These are phyloP conservation scores for Phenganax subtilis DNA, from an alignment of 92 coral and sea anemone species.

Conservation along the genomic window DNA sequence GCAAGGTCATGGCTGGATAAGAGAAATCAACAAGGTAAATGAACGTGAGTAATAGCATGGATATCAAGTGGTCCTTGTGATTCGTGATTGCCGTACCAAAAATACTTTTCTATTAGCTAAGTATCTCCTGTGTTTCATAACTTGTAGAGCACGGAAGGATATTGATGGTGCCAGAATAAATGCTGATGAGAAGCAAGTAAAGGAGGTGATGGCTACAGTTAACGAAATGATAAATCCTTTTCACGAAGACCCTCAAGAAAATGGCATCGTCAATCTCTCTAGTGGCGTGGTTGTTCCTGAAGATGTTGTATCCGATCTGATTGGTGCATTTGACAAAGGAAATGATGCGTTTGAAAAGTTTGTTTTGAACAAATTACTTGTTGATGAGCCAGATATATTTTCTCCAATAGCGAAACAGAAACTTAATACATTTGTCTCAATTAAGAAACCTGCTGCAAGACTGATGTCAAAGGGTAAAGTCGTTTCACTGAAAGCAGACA, in stretches of 20 bases:
- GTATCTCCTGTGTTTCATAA: not conserved
- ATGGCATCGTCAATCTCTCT: slow-evolving; percentile 26
- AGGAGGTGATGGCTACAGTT: slow-evolving; percentile 16
- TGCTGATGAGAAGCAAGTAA: slow-evolving; percentile 35
- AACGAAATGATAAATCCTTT: slow-evolving; percentile 27
- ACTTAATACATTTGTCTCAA: slow-evolving; percentile 27
- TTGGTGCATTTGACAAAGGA: slow-evolving; percentile 28
- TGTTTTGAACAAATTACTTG: slow-evolving; percentile 24
- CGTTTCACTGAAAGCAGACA: slow-evolving; percentile 22
- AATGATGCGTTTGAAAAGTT: slow-evolving; percentile 32
- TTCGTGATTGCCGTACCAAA: no score
- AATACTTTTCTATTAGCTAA: no score
- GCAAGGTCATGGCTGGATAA: slow-evolving; percentile 32
- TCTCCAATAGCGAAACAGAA: slow-evolving; percentile 10
- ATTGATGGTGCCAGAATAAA: slow-evolving; percentile 28
- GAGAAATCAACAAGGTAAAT: slow-evolving; percentile 18
- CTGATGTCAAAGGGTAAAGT: slow-evolving; percentile 29
- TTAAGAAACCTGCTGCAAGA: slow-evolving; percentile 10
- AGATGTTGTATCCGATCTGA: slow-evolving; percentile 21
- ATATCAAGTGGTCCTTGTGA: no score
- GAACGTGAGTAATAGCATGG: not conserved
- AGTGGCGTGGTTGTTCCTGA: slow-evolving; percentile 33
- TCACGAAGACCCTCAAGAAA: slow-evolving; percentile 13
- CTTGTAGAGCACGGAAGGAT: slow-evolving; percentile 32
- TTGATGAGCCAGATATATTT: slow-evolving; percentile 40